Percentiles rank a stretch among this genome's conserved stretches.
Evolutionary conservation across 2,113 vertebrate species (phyloP).

Genomic region (Ascaphus truei): DNA sequence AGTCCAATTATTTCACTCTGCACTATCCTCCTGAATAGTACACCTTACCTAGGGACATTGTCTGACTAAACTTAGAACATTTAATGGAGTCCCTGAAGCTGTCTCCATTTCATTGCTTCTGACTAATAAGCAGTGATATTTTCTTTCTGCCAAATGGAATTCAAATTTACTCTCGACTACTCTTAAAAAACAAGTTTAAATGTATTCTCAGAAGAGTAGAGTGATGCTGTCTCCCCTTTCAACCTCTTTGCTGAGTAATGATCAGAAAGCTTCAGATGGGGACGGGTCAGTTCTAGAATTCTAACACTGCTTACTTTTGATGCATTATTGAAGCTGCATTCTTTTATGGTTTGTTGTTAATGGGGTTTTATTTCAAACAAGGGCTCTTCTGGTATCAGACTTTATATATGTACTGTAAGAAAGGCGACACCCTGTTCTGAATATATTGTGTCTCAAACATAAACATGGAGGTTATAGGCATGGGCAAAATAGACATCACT

Average conservation of each 20-base stretch:
- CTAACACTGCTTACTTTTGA: too few species aligned
- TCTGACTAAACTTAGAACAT: conserved; percentile 81
- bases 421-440: too few species aligned
- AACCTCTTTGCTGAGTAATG: conserved; percentile 18
- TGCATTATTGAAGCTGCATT: too few species aligned
- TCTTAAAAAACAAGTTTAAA: conserved; percentile 59
- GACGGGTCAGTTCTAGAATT: too few species aligned
- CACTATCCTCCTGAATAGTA: conserved; percentile 78
- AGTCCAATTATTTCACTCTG: conserved; percentile 89
- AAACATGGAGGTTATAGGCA: too few species aligned
- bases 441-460: too few species aligned
- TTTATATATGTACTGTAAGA: too few species aligned
- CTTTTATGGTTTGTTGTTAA: too few species aligned
- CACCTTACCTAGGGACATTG: conserved; percentile 71
- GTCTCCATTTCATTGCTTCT: conserved; percentile 86
- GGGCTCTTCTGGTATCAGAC: too few species aligned
- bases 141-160: conserved; percentile 59
- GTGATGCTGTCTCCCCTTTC: conserved; percentile 36
- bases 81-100: conserved; percentile 94
- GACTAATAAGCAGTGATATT: conserved; percentile 92
- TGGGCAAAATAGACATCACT: too few species aligned
- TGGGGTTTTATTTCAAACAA: too few species aligned
- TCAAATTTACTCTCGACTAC: conserved; percentile 63
- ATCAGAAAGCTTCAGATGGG: not conserved
- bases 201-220: conserved; percentile 57